A percentile compares a stretch with the other conserved stretches of the same genome.
Evolutionary conservation across 2,888 invertebrate genomes (phyloP).

Genomic region (Sphaerophoria taeniata): DNA sequence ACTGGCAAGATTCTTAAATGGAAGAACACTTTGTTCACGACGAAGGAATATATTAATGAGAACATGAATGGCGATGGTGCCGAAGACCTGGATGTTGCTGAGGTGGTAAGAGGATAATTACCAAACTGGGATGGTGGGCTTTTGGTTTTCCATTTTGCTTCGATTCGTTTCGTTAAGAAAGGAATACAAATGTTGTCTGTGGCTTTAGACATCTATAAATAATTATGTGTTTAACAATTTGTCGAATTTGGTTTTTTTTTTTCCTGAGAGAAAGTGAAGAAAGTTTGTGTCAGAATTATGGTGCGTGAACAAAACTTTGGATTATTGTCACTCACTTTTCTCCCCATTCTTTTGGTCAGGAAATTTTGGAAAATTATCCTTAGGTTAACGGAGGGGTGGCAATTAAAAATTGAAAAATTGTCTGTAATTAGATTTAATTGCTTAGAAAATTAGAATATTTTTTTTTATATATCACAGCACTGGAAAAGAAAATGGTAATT

Average conservation of each 20-base stretch:
- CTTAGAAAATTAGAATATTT: constrained; percentile 47
- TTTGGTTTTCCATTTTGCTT: constrained; percentile 18
- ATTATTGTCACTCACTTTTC: neutral
- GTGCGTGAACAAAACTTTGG: constrained; percentile 50
- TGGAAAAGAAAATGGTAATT: constrained; percentile 16
- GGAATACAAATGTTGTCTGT: constrained; percentile 36
- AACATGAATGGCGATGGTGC: constrained; percentile 56
- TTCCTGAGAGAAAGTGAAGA: neutral
- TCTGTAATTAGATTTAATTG: constrained; percentile 68
- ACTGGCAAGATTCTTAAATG: constrained; percentile 47
- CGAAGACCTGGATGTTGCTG: constrained; percentile 7
- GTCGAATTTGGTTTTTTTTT: constrained; percentile 29
- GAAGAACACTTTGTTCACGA: constrained; percentile 49
- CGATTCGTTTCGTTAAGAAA: neutral
- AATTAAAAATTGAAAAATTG: constrained; percentile 70
- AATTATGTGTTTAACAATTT: constrained; percentile 60
- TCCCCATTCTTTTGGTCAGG: neutral
- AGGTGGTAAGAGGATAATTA: constrained; percentile 63
- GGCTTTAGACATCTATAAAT: constrained; percentile 24
- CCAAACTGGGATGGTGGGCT: constrained; percentile 8
- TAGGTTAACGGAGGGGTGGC: constrained; percentile 52
- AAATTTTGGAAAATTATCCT: constrained; percentile 55
- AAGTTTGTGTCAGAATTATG: constrained; percentile 44
- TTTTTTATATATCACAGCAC: constrained; percentile 45
- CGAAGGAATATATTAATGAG: constrained; percentile 60